Evolutionary conservation across 1,140 invertebrate genomes (phyloP), one percentile per base, ranked within the genome.

Genomic region (Glomeris maerens): DNA sequence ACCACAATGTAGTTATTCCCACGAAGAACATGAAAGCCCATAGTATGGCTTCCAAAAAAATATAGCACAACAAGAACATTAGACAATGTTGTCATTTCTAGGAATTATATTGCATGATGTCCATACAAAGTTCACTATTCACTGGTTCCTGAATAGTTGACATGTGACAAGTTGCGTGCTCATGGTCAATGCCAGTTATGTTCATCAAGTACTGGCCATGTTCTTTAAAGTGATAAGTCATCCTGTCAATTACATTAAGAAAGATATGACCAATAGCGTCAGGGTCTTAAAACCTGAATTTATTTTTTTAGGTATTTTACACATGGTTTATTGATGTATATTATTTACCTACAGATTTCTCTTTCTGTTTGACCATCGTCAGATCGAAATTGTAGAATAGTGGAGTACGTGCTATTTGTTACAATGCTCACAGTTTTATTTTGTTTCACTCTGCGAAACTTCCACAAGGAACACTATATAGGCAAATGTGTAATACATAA

Each of bases 201-300:
- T 42, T 17, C 40, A 42, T 10, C 20, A 5, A 25, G 25, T 42
- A 42, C 5, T 42, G 10, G 25, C 40, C 40, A 4, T 17, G 25
- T 42, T 42, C 40, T 42, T 21, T 25, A 42, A 42, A 42, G 4
- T 42, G 4, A 21, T 5, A 42, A n/a, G n/a, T n/a, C n/a, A n/a
- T n/a, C n/a, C n/a, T n/a, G n/a, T n/a, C n/a, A n/a, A n/a, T n/a
- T n/a, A n/a, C n/a, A n/a, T n/a, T n/a, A n/a, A n/a, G n/a, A n/a
- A n/a, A n/a, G n/a, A n/a, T n/a, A n/a, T n/a, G n/a, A n/a, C n/a
- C n/a, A n/a, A n/a, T n/a, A n/a, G n/a, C n/a, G n/a, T 42, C 5
- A 4, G 10, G 20, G 4, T 42, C 40, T 42, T 21, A 42, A 21
- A 17, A 5, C 25, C 5, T 21, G 25, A 42, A 42, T 42, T 17